Evolutionary conservation across 2,797 vertebrate genomes (phyloP).

Genomic region (Propithecus deckenii): DNA sequence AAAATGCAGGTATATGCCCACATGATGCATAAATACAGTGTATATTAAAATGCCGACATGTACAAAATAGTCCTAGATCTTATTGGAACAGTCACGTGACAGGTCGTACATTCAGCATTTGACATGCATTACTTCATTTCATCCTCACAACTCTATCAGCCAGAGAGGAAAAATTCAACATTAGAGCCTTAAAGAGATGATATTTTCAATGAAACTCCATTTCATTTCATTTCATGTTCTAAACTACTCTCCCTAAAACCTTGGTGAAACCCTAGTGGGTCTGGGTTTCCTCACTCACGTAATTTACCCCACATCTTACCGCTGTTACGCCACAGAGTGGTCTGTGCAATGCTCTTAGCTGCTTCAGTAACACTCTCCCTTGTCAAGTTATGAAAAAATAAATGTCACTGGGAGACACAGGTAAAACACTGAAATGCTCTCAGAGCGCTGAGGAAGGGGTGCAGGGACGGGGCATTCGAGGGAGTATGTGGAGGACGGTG

Average conservation of each 20-base stretch:
- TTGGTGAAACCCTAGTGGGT: neutral
- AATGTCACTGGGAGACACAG: neutral
- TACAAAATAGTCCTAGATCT: neutral
- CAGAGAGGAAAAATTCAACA: neutral
- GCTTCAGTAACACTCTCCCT: neutral
- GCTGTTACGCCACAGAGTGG: neutral
- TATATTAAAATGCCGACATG: fast-evolving
- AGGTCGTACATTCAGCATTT: fast-evolving
- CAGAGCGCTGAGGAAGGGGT: neutral
- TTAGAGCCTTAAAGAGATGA: neutral
- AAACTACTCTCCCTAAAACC: neutral
- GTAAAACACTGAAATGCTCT: no score
- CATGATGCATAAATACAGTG: neutral
- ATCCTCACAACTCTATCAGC: neutral
- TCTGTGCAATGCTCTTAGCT: neutral
- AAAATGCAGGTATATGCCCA: fast-evolving
- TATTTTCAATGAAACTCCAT: neutral
- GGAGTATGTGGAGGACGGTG: neutral
- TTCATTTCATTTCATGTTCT: neutral
- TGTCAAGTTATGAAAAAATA: neutral
- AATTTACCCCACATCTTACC: neutral
- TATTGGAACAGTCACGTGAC: neutral
- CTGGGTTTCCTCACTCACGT: neutral
- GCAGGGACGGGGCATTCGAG: no score
- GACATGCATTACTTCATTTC: neutral